These are phyloP conservation scores for Limanda limanda DNA, from an alignment of 2,113 vertebrate genomes.

Conservation along the genomic window DNA sequence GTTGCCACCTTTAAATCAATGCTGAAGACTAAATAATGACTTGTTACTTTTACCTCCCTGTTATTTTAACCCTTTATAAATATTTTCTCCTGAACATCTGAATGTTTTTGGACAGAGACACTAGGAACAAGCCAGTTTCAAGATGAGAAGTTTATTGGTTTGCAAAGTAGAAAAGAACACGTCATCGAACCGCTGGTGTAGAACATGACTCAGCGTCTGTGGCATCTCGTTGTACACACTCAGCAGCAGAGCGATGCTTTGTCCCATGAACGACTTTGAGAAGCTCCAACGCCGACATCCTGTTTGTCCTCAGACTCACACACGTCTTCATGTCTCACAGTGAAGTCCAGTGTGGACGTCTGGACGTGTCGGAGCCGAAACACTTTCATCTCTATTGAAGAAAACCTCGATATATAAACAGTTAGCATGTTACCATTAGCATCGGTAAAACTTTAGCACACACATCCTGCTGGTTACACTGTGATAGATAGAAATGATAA, in stretches of 20 bases:
- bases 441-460: slow-evolving; percentile 34
- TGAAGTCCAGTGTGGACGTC: background rate
- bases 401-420: slow-evolving; percentile 47
- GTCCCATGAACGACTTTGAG: background rate
- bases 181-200: too few relatives aligned
- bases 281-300: slow-evolving; percentile 14
- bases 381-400: slow-evolving; percentile 20
- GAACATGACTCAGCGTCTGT: background rate
- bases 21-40: too few relatives aligned
- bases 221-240: background rate
- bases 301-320: background rate
- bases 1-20: too few relatives aligned
- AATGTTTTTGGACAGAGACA: too few relatives aligned
- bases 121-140: too few relatives aligned
- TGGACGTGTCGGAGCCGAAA: slow-evolving; percentile 2
- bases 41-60: too few relatives aligned
- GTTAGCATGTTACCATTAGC: slow-evolving; percentile 19
- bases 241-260: background rate
- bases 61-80: too few relatives aligned
- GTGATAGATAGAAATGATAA: slow-evolving; percentile 65
- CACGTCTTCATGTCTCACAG: background rate
- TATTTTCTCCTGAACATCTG: too few relatives aligned
- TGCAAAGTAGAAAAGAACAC: too few relatives aligned
- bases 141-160: too few relatives aligned
- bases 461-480: slow-evolving; percentile 47